Evolutionary conservation across 2,888 invertebrate genomes (phyloP).

Genomic region (Drosophila kanekoi): DNA sequence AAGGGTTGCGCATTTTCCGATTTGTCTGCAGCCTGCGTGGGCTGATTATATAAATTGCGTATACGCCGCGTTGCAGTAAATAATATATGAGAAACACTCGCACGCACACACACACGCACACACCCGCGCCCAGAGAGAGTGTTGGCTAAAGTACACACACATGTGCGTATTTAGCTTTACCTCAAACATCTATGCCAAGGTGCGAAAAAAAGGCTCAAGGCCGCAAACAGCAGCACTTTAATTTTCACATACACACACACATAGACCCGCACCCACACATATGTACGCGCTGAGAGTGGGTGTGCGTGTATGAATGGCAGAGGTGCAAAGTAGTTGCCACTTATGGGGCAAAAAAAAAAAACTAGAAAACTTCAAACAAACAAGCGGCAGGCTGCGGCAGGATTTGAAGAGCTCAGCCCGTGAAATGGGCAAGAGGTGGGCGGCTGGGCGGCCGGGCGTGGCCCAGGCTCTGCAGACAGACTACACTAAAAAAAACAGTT

Average conservation of each 20-base stretch:
- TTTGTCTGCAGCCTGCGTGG: conserved; percentile 1
- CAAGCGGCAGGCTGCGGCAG: conserved; percentile 47
- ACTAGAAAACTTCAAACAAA: conserved; percentile 68
- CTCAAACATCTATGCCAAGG: conserved; percentile 69
- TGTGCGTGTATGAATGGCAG: conserved; percentile 55
- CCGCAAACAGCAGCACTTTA: conserved; percentile 56
- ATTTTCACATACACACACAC: conserved; percentile 34
- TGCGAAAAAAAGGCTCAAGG: conserved; percentile 71
- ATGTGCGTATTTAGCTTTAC: conserved; percentile 27
- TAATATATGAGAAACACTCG: conserved; percentile 27
- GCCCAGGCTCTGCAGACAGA: conserved; percentile 28
- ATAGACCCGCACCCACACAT: conserved; percentile 18
- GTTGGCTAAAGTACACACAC: conserved; percentile 20
- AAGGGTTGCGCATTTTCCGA: not conserved
- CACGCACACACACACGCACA: not conserved
- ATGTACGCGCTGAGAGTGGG: conserved; percentile 5
- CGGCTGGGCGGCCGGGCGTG: not conserved
- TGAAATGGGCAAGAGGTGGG: conserved; percentile 32
- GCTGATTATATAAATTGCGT: conserved; percentile 45
- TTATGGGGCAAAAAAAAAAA: conserved; percentile 56
- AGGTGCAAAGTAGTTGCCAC: conserved; percentile 80
- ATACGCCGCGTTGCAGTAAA: conserved; percentile 32
- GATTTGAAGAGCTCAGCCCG: conserved; percentile 53
- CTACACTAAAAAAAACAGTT: conserved; percentile 37
- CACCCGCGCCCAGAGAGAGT: not conserved